A percentile compares a stretch with the other conserved stretches of the same genome.
Evolutionary conservation across 2,113 vertebrate genomes (phyloP).

Genomic region (Pyxicephalus adspersus): DNA sequence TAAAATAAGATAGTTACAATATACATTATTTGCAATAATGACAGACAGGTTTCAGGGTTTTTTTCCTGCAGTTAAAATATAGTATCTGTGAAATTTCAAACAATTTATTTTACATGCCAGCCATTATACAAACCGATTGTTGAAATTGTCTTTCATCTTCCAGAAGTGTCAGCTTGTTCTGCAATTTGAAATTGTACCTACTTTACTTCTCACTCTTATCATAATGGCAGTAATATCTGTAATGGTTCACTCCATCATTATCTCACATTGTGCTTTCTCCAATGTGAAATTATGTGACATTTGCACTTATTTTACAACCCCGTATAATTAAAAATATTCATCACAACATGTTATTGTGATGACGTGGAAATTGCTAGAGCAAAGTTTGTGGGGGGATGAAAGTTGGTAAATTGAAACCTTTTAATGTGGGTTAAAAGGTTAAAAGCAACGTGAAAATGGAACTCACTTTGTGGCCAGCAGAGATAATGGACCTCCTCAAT

Average conservation of each 20-base stretch:
- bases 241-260: constrained; percentile 17
- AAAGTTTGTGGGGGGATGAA: background rate
- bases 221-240: constrained; percentile 40
- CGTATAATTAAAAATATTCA: constrained; percentile 4
- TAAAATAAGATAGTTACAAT: background rate
- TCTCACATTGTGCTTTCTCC: constrained; percentile 6
- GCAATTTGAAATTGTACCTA: constrained; percentile 21
- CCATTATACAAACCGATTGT: constrained; percentile 41
- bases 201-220: constrained; percentile 25
- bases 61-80: constrained; percentile 18
- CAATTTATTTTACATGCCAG: constrained; percentile 15
- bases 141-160: constrained; percentile 37
- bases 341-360: background rate
- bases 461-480: no score
- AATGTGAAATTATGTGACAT: constrained; percentile 10
- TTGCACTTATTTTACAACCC: background rate
- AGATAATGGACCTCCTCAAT: no score
- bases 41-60: background rate
- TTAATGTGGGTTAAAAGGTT: background rate
- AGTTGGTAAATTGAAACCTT: background rate
- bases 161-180: constrained; percentile 44
- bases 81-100: constrained; percentile 31
- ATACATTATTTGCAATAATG: constrained; percentile 13
- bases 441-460: background rate
- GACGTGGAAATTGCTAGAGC: background rate